These are phyloP conservation scores for Scolopax rusticola DNA, from an alignment of 2,797 vertebrate genomes.

Conservation along the genomic window DNA sequence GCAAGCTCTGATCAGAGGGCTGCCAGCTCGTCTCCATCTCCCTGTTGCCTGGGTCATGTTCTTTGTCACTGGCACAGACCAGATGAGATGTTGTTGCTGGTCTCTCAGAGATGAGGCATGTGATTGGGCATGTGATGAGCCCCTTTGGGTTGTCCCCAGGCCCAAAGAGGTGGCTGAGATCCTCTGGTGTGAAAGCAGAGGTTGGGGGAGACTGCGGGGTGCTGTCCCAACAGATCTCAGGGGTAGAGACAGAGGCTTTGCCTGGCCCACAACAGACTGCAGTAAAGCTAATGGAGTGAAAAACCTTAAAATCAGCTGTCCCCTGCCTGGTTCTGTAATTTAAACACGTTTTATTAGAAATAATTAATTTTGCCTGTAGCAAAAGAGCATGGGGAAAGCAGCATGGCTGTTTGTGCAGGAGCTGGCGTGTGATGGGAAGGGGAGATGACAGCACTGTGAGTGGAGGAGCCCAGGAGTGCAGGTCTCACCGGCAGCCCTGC, in stretches of 20 bases:
- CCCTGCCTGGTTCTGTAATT: background rate
- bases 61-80: background rate
- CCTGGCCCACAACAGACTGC: background rate
- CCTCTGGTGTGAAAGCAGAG: background rate
- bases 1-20: background rate
- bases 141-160: background rate
- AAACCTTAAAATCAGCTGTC: background rate
- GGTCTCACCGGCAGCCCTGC: accelerated
- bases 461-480: background rate
- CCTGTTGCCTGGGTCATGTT: background rate
- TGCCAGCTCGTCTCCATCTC: background rate
- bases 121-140: accelerated
- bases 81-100: background rate
- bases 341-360: background rate
- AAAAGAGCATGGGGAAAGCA: background rate
- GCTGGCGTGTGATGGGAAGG: background rate
- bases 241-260: background rate
- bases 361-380: background rate
- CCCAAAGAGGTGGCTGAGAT: background rate
- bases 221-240: accelerated
- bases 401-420: background rate
- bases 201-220: background rate
- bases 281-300: background rate
- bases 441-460: background rate
- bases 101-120: accelerated